phyloP scores from a whole-genome alignment of 1,140 invertebrate genomes.

The Apis florea region DNA sequence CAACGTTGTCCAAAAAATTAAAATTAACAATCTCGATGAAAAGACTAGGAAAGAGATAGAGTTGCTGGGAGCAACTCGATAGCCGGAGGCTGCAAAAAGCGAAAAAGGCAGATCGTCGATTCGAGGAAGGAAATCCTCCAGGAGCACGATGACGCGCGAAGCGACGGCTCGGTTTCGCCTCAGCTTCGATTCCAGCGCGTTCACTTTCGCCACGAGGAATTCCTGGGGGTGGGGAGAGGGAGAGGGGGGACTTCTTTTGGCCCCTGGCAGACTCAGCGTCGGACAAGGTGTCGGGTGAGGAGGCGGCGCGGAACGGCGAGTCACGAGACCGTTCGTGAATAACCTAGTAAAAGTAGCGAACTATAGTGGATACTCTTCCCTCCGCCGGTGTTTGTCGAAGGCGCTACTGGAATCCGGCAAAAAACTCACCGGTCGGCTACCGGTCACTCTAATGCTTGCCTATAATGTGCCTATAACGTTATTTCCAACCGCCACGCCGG shows the following conservation, averaged over 20 bases:
- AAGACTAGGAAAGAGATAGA: too few relatives aligned
- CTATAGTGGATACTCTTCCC: slow-evolving; percentile 65
- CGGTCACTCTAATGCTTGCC: slow-evolving; percentile 76
- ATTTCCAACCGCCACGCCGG: slow-evolving; percentile 62
- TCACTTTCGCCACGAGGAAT: slow-evolving; percentile 61
- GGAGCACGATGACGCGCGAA: background rate
- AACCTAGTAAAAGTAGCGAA: slow-evolving; percentile 75
- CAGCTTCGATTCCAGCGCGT: slow-evolving; percentile 47
- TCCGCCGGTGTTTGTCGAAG: slow-evolving; percentile 74
- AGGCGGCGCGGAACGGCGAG: slow-evolving; percentile 67
- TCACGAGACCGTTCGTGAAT: slow-evolving; percentile 66
- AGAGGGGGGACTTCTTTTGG: slow-evolving; percentile 45
- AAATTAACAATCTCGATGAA: too few relatives aligned
- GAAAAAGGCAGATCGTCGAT: too few relatives aligned
- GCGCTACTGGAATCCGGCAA: slow-evolving; percentile 78
- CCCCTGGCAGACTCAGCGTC: slow-evolving; percentile 22
- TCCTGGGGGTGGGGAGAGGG: background rate
- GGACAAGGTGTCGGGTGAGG: slow-evolving; percentile 53
- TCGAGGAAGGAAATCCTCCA: background rate
- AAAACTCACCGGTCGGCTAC: slow-evolving; percentile 77
- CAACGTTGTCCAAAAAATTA: too few relatives aligned
- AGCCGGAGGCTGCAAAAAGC: background rate
- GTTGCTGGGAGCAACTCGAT: too few relatives aligned
- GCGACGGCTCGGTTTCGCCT: slow-evolving; percentile 34
- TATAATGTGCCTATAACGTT: slow-evolving; percentile 76